Evolutionary conservation across 2,888 invertebrate genomes (phyloP).

Genomic region (Acanthosepion esculentum): DNA sequence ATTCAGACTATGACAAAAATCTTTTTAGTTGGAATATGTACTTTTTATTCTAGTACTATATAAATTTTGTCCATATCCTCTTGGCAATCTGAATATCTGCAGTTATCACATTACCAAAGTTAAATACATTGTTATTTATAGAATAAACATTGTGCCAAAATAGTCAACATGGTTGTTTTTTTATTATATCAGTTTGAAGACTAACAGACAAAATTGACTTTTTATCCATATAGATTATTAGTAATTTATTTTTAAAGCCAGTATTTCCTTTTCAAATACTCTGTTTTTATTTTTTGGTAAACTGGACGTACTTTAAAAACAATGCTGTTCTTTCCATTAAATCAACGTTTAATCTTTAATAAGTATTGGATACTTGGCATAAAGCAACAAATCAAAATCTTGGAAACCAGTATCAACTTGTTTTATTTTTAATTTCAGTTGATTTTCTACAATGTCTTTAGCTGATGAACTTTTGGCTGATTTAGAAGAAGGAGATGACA

Average conservation of each 20-base stretch:
- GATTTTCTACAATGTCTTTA: conserved; percentile 85
- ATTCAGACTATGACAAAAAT: too few relatives aligned
- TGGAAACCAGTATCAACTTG: not conserved
- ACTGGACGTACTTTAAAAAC: not conserved
- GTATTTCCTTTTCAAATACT: not conserved
- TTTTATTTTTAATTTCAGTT: not conserved
- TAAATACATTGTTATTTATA: too few relatives aligned
- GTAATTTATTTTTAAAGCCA: not conserved
- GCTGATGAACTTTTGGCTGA: conserved; percentile 98
- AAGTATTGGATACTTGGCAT: too few relatives aligned
- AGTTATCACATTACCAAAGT: too few relatives aligned
- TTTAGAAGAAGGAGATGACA: conserved; percentile 85
- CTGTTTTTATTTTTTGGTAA: not conserved
- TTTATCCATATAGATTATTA: not conserved
- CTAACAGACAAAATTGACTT: not conserved
- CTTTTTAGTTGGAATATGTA: too few relatives aligned
- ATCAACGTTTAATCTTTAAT: too few relatives aligned
- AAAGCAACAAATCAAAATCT: too few relatives aligned
- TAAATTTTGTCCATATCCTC: too few relatives aligned
- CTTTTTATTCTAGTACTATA: too few relatives aligned
- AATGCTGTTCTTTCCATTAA: too few relatives aligned
- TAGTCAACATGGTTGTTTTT: not conserved
- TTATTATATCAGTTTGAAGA: not conserved
- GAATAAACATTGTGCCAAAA: too few relatives aligned
- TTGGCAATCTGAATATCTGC: too few relatives aligned